Base-by-base conservation (phyloP, 2,113 vertebrate species). In the Epinephelus fuscoguttatus region DNA sequence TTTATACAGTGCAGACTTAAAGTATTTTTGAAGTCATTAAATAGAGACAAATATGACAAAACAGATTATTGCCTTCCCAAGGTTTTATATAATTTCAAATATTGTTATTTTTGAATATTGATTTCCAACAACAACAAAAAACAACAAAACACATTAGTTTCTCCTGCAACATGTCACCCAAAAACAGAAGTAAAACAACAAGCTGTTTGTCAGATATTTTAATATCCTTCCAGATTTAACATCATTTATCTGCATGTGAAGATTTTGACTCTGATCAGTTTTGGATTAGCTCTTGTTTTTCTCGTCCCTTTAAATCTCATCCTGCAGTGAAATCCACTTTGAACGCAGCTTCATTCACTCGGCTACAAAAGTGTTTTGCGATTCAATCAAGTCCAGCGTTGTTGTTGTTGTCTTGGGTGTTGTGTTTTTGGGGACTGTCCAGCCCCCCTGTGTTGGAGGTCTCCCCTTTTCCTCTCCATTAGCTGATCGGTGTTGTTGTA, bases 241-340 rank as follows among this genome's bases (percentile, higher is more conserved):
- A 49, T 76, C 21, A 3, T 88, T 82, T 42, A 8, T 72, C 23
- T 50, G 47, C 73, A 25, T 1, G 59, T 78, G 15, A 72, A 77
- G 80, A 82, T 42, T 55, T 5, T 1, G 63, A 56, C 40, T 67
- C 23, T 75, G 70, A 81, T 70, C 18, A 14, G 9, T 66, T 75
- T 93, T 37, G 81, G 91, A 90, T 91, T 89, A 90, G 63, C 70
- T 80, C 67, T 55, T 90, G 87, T 92, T 88, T 82, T 82, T 63
- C 45, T 19, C 2, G 6, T 18, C 11, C 0, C 9, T 50, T 56
- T 60, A 63, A 85, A 89, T 78, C 84, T 83, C 69, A 33, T 81
- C 64, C 14, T 40, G 45, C 27, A 4, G 8, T 17, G 4, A 78
- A 91, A 91, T 89, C 82, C 80, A 84, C 88, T 87, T 15, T 53